Conservation (phyloP, 2,797 vertebrate species). For the Sparus aurata region DNA sequence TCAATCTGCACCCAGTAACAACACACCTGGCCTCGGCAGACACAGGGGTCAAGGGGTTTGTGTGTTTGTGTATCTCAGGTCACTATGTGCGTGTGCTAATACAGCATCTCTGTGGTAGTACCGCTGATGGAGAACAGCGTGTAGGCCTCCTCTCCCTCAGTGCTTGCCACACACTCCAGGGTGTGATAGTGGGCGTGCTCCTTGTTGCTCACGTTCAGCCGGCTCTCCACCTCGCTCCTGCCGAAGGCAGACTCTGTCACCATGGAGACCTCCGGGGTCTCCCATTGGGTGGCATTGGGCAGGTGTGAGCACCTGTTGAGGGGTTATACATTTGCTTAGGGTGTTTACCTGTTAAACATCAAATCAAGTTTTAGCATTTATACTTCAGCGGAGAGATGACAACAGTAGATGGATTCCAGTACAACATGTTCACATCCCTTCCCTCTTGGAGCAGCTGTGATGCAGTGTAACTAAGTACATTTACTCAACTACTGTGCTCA, state of each 20-base stretch:
- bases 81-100: slow-evolving; percentile 4
- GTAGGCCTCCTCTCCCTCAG: slow-evolving; percentile 88
- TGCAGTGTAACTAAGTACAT: too few relatives aligned
- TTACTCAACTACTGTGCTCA: too few relatives aligned
- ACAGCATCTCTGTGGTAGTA: slow-evolving; percentile 44
- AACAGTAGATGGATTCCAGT: not conserved
- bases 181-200: slow-evolving; percentile 89
- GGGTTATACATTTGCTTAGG: not conserved
- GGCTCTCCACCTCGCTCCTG: slow-evolving; percentile 91
- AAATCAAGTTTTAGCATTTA: not conserved
- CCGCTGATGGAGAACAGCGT: slow-evolving; percentile 90
- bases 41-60: slow-evolving; percentile 42
- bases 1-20: slow-evolving; percentile 73
- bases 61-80: slow-evolving; percentile 4
- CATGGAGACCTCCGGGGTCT: slow-evolving; percentile 83
- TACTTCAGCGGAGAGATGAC: not conserved
- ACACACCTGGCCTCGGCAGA: slow-evolving; percentile 63
- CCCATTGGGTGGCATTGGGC: slow-evolving; percentile 84
- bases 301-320: slow-evolving; percentile 89
- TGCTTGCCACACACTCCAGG: slow-evolving; percentile 92
- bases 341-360: not conserved
- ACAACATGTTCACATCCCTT: not conserved
- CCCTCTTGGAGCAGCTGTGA: not conserved
- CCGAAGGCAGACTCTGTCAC: slow-evolving; percentile 88
- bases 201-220: slow-evolving; percentile 88